Evolutionary conservation across 2,888 invertebrate species (phyloP).

Genomic region (Polymixis lichenea): DNA sequence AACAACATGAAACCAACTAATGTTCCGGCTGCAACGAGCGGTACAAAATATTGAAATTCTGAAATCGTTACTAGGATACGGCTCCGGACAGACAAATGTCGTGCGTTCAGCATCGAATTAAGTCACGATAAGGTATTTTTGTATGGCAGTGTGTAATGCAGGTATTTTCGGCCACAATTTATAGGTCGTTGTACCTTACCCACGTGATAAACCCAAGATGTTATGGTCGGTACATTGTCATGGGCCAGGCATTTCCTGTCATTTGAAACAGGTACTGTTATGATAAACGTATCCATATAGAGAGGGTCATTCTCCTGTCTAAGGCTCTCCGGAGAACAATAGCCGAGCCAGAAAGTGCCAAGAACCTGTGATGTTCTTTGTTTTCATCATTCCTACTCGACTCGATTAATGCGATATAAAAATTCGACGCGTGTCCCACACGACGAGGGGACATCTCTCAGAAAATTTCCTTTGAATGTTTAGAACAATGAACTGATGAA

Average conservation of each 20-base stretch:
- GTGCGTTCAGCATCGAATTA: constrained; percentile 73
- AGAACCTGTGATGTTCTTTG: constrained; percentile 83
- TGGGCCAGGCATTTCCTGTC: constrained; percentile 80
- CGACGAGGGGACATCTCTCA: constrained; percentile 81
- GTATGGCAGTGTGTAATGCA: constrained; percentile 59
- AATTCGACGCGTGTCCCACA: constrained; percentile 83
- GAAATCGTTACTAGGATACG: constrained; percentile 87
- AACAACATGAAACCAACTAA: constrained; percentile 48
- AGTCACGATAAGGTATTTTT: constrained; percentile 78
- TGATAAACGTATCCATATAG: constrained; percentile 80
- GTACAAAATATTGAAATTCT: constrained; percentile 85
- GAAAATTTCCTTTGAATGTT: constrained; percentile 83
- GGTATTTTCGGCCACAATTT: constrained; percentile 63
- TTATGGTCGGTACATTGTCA: constrained; percentile 72
- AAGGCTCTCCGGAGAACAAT: constrained; percentile 81
- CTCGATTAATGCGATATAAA: constrained; percentile 85
- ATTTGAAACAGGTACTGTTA: constrained; percentile 81
- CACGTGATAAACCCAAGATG: constrained; percentile 70
- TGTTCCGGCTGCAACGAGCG: constrained; percentile 33
- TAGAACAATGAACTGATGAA: constrained; percentile 84
- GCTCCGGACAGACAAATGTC: constrained; percentile 70
- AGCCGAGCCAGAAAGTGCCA: constrained; percentile 82
- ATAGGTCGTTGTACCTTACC: constrained; percentile 75
- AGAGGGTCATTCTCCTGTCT: constrained; percentile 85
- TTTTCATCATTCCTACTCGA: constrained; percentile 77